Base-by-base conservation (phyloP, 2,113 vertebrate species). In the Zonotrichia leucophrys region DNA sequence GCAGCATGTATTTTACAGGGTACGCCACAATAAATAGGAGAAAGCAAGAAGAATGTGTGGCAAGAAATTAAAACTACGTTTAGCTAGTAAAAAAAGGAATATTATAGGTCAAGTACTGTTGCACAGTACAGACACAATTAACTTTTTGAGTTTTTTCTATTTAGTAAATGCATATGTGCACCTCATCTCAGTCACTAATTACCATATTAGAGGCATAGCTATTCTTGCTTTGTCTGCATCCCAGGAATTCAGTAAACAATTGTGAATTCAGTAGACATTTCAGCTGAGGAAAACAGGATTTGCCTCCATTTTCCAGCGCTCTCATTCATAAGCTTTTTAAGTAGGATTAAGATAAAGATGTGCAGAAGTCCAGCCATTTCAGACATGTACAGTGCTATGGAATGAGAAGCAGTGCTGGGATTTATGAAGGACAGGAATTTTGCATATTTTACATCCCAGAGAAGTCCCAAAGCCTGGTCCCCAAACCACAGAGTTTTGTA, bases 281-380 rank as follows among this genome's bases (percentile, higher is more conserved):
- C 66, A 79, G 64, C n/a, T 52, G 72, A 83, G 50, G 17, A 89
- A 49, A 80, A 56, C 12, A 62, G 42, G 68, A 50, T 91, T 89
- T 86, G 8, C 27, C 50, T 90, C 50, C 18, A 49, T 92, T 95
- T 90, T 63, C 35, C 41, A 11, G 1, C 42, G 37, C 63, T 83
- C 53, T 86, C 15, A 41, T 76, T 89, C 59, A 69, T 52, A 73
- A 94, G 22, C 49, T 88, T 95, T 94, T 66, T 24, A 89, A 95
- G 50, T 58, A 73, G 72, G 41, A 80, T 89, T 77, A 95, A 83
- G 72, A 53, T 25, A 55, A 82, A 84, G 39, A 67, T 16, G 10
- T 60, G 17, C 52, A 42, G 50, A 87, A 90, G 60, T 78, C 41
- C 1, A 12, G 31, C 52, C 31, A 23, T 86, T 91, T 92, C 83